Percentiles rank a stretch among this genome's conserved stretches.
phyloP scores from a whole-genome alignment of 2,888 invertebrate species.

The Rhagophthalmus giganteus region DNA sequence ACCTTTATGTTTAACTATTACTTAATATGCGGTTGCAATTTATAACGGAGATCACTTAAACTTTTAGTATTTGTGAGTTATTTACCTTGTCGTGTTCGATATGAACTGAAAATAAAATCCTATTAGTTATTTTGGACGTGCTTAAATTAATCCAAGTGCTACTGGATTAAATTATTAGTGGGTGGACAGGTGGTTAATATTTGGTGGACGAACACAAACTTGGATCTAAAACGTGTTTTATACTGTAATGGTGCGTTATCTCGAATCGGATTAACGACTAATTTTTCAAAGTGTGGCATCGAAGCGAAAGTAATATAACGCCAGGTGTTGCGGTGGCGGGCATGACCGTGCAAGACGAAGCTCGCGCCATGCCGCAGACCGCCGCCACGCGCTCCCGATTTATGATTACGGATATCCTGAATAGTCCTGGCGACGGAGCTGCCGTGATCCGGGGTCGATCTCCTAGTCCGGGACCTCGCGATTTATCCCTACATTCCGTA shows the following conservation, averaged over 20 bases:
- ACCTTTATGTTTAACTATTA: slow-evolving; percentile 8
- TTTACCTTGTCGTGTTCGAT: too few species aligned
- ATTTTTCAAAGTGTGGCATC: slow-evolving; percentile 50
- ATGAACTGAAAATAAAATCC: too few species aligned
- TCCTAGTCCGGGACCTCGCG: slow-evolving; percentile 61
- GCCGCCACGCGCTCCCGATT: slow-evolving; percentile 75
- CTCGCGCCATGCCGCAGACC: slow-evolving; percentile 58
- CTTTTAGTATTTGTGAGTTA: neutral
- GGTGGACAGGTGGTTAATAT: too few species aligned
- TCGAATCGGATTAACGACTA: too few species aligned
- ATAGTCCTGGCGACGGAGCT: slow-evolving; percentile 61
- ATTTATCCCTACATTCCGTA: slow-evolving; percentile 58
- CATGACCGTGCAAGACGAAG: slow-evolving; percentile 58
- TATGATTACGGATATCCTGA: slow-evolving; percentile 88
- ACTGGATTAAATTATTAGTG: too few species aligned
- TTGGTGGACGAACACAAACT: too few species aligned
- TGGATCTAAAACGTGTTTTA: too few species aligned
- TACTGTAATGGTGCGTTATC: too few species aligned
- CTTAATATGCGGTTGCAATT: slow-evolving; percentile 3
- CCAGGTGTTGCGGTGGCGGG: slow-evolving; percentile 52
- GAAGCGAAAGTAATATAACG: slow-evolving; percentile 50
- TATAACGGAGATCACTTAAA: slow-evolving; percentile 1
- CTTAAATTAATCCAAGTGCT: too few species aligned
- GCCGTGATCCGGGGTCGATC: slow-evolving; percentile 56
- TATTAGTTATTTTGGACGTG: too few species aligned